A percentile compares a stretch with the other conserved stretches of the same genome.
Conservation (phyloP, 2,797 vertebrate species). For the Neosilurus mollespiculum region DNA sequence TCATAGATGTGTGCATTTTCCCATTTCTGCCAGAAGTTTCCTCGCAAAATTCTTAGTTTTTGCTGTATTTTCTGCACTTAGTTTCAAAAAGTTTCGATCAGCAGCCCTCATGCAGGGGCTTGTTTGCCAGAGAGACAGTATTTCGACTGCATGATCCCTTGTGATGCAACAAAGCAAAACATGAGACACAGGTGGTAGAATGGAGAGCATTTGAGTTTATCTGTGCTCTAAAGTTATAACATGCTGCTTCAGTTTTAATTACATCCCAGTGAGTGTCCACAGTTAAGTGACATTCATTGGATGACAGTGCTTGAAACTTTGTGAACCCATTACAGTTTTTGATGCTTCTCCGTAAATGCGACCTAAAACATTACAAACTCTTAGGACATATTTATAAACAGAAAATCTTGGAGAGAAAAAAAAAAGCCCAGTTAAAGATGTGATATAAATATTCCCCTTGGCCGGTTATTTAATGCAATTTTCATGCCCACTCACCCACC, state of each 20-base stretch:
- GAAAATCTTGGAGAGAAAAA: too few relatives aligned
- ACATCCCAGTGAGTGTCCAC: neutral
- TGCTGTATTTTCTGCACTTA: neutral
- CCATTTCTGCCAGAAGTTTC: neutral
- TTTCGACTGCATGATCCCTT: neutral
- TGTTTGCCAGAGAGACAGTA: neutral
- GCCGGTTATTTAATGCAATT: too few relatives aligned
- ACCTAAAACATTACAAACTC: too few relatives aligned
- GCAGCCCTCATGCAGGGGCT: neutral
- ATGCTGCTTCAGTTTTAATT: neutral
- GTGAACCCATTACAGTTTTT: too few relatives aligned
- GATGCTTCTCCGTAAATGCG: too few relatives aligned
- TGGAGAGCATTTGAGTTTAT: neutral
- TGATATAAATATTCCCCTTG: too few relatives aligned
- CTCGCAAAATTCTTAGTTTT: conserved; percentile 7
- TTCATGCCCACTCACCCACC: too few relatives aligned
- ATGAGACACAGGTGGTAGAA: neutral
- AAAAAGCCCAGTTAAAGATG: too few relatives aligned
- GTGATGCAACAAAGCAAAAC: neutral
- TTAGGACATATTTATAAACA: too few relatives aligned
- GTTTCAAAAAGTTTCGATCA: neutral
- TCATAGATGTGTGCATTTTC: neutral
- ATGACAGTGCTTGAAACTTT: too few relatives aligned
- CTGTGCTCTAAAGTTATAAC: neutral
- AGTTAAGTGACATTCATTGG: neutral